Conservation (phyloP, 1,140 invertebrate species). For the Apocrypta bakeri region DNA sequence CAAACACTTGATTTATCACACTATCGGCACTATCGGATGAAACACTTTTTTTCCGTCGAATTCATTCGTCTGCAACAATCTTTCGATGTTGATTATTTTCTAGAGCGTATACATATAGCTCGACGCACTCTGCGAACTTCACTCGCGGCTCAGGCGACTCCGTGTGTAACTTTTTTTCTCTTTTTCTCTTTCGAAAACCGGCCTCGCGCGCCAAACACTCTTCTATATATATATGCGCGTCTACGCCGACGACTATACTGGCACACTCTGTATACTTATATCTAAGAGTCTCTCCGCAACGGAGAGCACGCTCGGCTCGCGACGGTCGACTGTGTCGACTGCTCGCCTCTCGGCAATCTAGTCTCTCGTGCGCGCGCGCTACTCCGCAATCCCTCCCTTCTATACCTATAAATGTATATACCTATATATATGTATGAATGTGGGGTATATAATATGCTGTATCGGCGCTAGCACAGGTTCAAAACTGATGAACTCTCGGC, state of each 20-base stretch:
- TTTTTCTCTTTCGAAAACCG: constrained; percentile 13
- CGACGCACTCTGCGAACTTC: background rate
- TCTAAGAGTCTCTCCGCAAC: background rate
- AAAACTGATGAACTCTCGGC: background rate
- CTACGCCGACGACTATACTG: background rate
- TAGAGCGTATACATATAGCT: background rate
- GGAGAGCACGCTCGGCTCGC: constrained; percentile 24
- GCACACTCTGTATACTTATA: background rate
- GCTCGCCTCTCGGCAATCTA: background rate
- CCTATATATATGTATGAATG: background rate
- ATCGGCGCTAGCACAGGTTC: background rate
- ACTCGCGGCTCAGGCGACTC: background rate
- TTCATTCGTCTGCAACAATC: no score
- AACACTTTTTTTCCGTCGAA: background rate
- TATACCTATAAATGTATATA: background rate
- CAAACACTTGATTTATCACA: constrained; percentile 2
- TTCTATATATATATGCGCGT: background rate
- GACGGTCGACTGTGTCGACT: constrained; percentile 12
- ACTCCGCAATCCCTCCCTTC: background rate
- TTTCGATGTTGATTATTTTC: background rate
- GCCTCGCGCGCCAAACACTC: constrained; percentile 29
- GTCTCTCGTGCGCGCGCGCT: background rate
- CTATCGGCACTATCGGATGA: background rate
- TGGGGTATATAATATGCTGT: no score
- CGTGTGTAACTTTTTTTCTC: background rate